Evolutionary conservation across 2,797 vertebrate species (phyloP).

Genomic region (Neopelma chrysocephalum): DNA sequence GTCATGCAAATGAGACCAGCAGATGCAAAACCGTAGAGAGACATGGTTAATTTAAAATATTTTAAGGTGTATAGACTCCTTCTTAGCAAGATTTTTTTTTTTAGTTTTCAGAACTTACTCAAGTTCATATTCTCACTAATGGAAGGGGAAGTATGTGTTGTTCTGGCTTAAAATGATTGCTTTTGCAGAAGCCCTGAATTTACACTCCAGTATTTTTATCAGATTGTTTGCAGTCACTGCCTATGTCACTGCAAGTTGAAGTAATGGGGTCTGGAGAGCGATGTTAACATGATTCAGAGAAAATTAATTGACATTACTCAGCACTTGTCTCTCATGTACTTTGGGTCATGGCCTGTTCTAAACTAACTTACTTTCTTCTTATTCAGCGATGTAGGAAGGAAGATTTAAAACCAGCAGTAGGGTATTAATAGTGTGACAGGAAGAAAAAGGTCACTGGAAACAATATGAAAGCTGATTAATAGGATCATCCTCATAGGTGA

Average conservation of each 20-base stretch:
- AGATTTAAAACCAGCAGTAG: conserved; percentile 31
- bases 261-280: neutral
- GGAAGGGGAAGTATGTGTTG: neutral
- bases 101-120: neutral
- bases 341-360: neutral
- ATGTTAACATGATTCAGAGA: neutral
- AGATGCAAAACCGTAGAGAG: neutral
- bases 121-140: neutral
- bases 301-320: conserved; percentile 35
- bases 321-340: conserved; percentile 7
- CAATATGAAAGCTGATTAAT: conserved; percentile 47
- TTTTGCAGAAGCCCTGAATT: neutral
- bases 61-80: neutral
- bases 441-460: conserved; percentile 22
- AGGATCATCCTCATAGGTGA: neutral
- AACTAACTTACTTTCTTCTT: conserved; percentile 7
- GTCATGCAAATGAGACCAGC: neutral
- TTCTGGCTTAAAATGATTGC: neutral
- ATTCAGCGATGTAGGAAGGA: neutral
- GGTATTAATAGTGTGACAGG: neutral
- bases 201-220: neutral
- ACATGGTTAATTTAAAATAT: neutral
- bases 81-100: neutral
- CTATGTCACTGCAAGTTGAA: neutral
- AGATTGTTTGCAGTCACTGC: neutral